Evolutionary conservation across 2,797 vertebrate genomes (phyloP).

Genomic region (Brachyalestes nurse): DNA sequence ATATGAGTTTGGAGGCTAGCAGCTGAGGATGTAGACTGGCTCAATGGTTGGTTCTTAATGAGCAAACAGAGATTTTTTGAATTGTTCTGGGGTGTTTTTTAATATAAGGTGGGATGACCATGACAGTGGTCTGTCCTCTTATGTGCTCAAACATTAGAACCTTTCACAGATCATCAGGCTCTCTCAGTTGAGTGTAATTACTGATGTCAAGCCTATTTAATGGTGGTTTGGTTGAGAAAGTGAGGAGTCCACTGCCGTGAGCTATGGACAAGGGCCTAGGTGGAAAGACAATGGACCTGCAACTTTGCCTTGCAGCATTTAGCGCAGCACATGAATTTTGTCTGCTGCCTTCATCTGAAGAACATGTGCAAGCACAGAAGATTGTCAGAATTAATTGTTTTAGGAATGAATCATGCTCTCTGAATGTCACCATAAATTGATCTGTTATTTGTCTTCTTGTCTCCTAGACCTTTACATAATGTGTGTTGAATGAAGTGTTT

Average conservation of each 20-base stretch:
- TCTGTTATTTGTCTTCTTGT: background rate
- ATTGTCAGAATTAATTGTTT: background rate
- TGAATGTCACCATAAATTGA: slow-evolving; percentile 10
- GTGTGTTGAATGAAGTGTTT: background rate
- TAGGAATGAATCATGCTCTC: slow-evolving; percentile 11
- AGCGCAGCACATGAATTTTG: background rate
- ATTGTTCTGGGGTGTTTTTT: slow-evolving; percentile 1
- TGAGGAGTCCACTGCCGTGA: background rate
- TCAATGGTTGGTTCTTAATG: slow-evolving; percentile 4
- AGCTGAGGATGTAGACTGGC: slow-evolving; percentile 38
- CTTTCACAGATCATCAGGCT: slow-evolving; percentile 28
- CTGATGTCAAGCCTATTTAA: slow-evolving; percentile 24
- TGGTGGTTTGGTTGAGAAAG: slow-evolving; percentile 3
- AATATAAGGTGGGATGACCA: background rate
- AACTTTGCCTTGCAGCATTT: background rate
- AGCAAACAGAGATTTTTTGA: slow-evolving; percentile 11
- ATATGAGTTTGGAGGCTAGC: slow-evolving; percentile 46
- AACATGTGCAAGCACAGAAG: background rate
- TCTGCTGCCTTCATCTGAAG: too few relatives aligned
- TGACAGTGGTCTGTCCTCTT: background rate
- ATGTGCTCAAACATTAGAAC: slow-evolving; percentile 13
- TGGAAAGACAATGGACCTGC: background rate
- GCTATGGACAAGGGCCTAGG: background rate
- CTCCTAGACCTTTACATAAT: background rate
- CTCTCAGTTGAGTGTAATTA: slow-evolving; percentile 30